Evolutionary conservation across 2,888 invertebrate species (phyloP).

Genomic region (Thereva unica): DNA sequence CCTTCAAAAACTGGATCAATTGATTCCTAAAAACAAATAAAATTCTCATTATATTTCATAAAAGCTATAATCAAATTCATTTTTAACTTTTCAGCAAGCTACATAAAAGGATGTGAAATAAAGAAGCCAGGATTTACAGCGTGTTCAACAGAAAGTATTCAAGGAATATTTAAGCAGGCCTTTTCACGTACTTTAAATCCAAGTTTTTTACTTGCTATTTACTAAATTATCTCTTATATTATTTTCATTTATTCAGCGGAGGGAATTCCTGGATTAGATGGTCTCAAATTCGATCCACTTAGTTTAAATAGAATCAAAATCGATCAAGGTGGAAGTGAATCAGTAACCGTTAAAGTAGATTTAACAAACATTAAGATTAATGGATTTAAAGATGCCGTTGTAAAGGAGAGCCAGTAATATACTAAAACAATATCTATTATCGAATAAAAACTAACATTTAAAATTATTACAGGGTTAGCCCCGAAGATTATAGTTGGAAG

Average conservation of each 20-base stretch:
- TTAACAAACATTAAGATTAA: conserved; percentile 65
- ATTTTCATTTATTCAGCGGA: neutral
- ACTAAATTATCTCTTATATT: conserved; percentile 20
- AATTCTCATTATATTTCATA: too few relatives aligned
- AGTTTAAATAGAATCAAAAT: conserved; percentile 66
- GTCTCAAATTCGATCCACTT: conserved; percentile 61
- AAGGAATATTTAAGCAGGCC: conserved; percentile 61
- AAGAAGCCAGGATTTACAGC: conserved; percentile 67
- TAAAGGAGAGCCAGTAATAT: conserved; percentile 64
- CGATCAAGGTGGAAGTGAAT: conserved; percentile 66
- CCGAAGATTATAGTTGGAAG: conserved; percentile 70
- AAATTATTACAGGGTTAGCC: conserved; percentile 62
- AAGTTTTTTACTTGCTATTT: conserved; percentile 61
- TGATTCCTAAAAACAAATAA: too few relatives aligned
- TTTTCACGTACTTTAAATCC: conserved; percentile 44
- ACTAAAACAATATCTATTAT: conserved; percentile 49
- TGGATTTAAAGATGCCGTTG: conserved; percentile 66
- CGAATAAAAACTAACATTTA: conserved; percentile 39
- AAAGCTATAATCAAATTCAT: too few relatives aligned
- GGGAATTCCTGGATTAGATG: conserved; percentile 55
- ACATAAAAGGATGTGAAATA: conserved; percentile 67
- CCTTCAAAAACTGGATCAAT: too few relatives aligned
- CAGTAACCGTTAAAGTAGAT: conserved; percentile 69
- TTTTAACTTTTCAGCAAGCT: conserved; percentile 63
- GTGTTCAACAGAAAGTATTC: conserved; percentile 65